phyloP scores from a whole-genome alignment of 2,113 vertebrate species.

The Orcinus orca region DNA sequence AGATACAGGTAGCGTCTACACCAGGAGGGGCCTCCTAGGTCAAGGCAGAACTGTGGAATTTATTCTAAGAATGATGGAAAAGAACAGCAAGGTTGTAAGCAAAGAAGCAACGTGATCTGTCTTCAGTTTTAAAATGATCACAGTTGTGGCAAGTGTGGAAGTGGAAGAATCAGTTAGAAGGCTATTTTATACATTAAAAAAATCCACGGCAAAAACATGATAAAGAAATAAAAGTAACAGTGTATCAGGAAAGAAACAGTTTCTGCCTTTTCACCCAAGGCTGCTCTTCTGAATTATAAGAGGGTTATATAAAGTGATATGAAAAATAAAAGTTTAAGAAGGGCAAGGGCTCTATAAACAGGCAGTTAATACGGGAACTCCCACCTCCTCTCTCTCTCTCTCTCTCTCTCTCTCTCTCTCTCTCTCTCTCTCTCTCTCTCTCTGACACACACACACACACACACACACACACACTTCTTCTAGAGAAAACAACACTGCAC shows the following conservation, averaged over 20 bases:
- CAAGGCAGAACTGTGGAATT: neutral
- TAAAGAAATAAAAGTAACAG: constrained; percentile 16
- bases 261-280: neutral
- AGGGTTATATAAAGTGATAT: neutral
- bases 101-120: neutral
- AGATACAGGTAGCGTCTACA: neutral
- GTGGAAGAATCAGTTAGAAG: neutral
- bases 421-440: neutral
- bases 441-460: neutral
- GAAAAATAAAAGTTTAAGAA: neutral
- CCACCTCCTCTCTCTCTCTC: neutral
- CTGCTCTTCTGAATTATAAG: neutral
- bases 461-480: neutral
- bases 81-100: neutral
- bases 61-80: neutral
- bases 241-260: neutral
- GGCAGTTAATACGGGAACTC: neutral
- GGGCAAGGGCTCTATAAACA: neutral
- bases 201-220: neutral
- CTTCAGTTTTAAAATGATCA: neutral
- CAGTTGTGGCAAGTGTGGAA: neutral
- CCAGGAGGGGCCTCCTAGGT: neutral
- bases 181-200: neutral
- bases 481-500: neutral
- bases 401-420: neutral